Percentiles rank a stretch among this genome's conserved stretches.
Evolutionary conservation across 1,140 invertebrate genomes (phyloP).

Genomic region (Copidosoma floridanum): DNA sequence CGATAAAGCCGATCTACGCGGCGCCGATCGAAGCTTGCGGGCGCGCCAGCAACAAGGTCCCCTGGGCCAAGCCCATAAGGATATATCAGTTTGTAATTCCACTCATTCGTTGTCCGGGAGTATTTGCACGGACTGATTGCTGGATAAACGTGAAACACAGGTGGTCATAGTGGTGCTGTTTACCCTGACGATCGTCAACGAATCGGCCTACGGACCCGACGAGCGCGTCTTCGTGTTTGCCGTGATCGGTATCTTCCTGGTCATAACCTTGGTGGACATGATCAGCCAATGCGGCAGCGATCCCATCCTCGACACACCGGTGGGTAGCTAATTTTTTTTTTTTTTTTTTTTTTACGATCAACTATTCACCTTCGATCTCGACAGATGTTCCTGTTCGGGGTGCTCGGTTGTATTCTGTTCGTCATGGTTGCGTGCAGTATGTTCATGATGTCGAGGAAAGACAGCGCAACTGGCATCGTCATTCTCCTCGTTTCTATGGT

Average conservation of each 20-base stretch:
- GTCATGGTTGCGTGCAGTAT: constrained; percentile 27
- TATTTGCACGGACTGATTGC: too few species aligned
- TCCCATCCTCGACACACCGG: constrained; percentile 43
- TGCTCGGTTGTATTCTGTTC: constrained; percentile 33
- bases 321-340: constrained; percentile 22
- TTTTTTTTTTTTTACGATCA: too few species aligned
- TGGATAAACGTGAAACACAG: too few species aligned
- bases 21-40: constrained; percentile 14
- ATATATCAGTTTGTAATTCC: constrained; percentile 42
- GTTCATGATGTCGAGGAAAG: constrained; percentile 24
- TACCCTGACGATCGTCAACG: constrained; percentile 23
- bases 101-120: too few species aligned
- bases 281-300: constrained; percentile 41
- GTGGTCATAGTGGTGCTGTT: too few species aligned
- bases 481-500: constrained; percentile 21
- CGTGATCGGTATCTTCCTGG: constrained; percentile 31
- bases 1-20: constrained; percentile 8
- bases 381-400: constrained; percentile 41
- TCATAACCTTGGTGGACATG: constrained; percentile 38
- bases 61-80: constrained; percentile 38
- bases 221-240: constrained; percentile 27
- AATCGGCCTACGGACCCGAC: constrained; percentile 25
- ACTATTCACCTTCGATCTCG: too few species aligned
- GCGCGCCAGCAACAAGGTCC: constrained; percentile 17
- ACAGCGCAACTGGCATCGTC: constrained; percentile 11